Evolutionary conservation across 2,888 invertebrate genomes (phyloP).

Genomic region (Drosophila siamana): DNA sequence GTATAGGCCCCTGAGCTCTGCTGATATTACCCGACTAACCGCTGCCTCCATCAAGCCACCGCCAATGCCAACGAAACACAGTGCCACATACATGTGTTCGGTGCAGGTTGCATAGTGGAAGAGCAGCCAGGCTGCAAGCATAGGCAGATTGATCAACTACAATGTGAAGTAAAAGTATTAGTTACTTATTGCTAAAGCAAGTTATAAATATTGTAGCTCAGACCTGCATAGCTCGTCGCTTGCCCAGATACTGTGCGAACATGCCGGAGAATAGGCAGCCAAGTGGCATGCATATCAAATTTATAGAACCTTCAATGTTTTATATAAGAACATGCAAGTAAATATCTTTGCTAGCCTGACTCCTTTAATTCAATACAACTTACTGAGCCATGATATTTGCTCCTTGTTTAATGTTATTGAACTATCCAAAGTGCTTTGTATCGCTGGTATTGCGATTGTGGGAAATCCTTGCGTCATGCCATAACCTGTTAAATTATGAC

Average conservation of each 20-base stretch:
- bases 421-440: slow-evolving; percentile 4
- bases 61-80: slow-evolving; percentile 22
- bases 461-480: slow-evolving; percentile 32
- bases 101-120: slow-evolving; percentile 72
- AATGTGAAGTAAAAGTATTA: too few relatives aligned
- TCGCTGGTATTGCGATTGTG: slow-evolving; percentile 26
- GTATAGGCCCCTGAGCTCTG: neutral
- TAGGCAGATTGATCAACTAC: slow-evolving; percentile 17
- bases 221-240: slow-evolving; percentile 21
- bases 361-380: neutral
- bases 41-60: slow-evolving; percentile 85
- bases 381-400: slow-evolving; percentile 30
- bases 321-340: neutral
- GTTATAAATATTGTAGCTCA: too few relatives aligned
- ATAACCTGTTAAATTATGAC: slow-evolving; percentile 1
- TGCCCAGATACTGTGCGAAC: slow-evolving; percentile 22
- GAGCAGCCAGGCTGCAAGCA: slow-evolving; percentile 24
- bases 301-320: slow-evolving; percentile 10
- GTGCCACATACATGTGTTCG: slow-evolving; percentile 92
- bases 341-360: neutral
- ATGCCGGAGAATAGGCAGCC: slow-evolving; percentile 25
- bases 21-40: neutral
- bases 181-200: too few relatives aligned
- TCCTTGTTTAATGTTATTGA: slow-evolving; percentile 15
- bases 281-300: slow-evolving; percentile 25